Percentiles rank a stretch among this genome's conserved stretches.
Conservation (phyloP, 2,797 vertebrate species). For the Philypnodon macrostomus region DNA sequence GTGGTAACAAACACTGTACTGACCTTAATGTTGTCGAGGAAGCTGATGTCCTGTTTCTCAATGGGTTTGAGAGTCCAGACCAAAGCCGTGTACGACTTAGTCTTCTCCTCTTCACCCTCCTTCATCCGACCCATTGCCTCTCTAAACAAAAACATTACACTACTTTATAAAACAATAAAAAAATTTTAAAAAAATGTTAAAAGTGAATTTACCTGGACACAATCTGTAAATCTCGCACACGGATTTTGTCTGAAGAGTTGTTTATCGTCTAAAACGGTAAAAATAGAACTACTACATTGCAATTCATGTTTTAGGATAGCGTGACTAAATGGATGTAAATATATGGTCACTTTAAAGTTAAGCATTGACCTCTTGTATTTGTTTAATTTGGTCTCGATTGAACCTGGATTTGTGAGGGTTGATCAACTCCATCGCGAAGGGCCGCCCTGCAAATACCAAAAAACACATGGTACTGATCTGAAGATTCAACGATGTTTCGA, state of each 20-base stretch:
- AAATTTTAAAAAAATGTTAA: background rate
- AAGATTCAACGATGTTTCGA: no score
- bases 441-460: constrained; percentile 81
- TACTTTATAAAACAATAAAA: background rate
- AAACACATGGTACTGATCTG: no score
- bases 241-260: constrained; percentile 88
- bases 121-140: constrained; percentile 94
- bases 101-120: constrained; percentile 96
- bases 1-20: background rate
- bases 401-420: constrained; percentile 85
- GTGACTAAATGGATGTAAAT: no score
- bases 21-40: constrained; percentile 88
- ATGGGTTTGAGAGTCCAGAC: constrained; percentile 89
- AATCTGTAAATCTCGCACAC: constrained; percentile 92
- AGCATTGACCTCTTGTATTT: constrained; percentile 95
- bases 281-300: background rate
- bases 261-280: constrained; percentile 84
- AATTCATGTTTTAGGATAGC: no score
- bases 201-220: constrained; percentile 85
- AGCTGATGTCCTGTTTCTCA: constrained; percentile 78
- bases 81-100: constrained; percentile 93
- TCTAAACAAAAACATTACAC: constrained; percentile 60
- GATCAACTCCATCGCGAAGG: constrained; percentile 92
- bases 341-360: no score
- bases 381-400: constrained; percentile 78